Evolutionary conservation across 2,113 vertebrate species (phyloP).

Genomic region (Eclectus roratus): DNA sequence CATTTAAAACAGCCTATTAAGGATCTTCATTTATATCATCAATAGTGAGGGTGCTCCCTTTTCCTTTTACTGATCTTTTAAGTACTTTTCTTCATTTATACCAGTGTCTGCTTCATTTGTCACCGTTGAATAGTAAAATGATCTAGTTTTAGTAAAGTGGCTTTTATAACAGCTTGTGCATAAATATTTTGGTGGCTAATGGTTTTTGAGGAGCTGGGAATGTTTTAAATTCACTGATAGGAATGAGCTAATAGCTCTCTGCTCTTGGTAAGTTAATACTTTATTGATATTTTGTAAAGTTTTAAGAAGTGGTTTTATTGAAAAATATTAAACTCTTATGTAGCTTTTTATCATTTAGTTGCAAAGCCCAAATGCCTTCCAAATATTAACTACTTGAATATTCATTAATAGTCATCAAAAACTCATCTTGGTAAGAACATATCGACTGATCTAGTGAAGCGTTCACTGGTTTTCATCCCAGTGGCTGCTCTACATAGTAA

Average conservation of each 20-base stretch:
- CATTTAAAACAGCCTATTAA: constrained; percentile 30
- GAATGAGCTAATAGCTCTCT: background rate
- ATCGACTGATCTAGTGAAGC: background rate
- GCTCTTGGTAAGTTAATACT: background rate
- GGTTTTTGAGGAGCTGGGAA: background rate
- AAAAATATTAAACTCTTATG: background rate
- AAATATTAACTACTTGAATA: background rate
- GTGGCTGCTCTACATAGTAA: background rate
- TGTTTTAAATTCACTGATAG: constrained; percentile 5
- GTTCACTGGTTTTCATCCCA: background rate
- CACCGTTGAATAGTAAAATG: background rate
- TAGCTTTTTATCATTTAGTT: background rate
- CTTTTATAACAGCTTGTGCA: background rate
- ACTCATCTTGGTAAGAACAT: background rate
- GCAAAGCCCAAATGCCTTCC: background rate
- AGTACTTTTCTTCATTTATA: constrained; percentile 34
- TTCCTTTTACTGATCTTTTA: background rate
- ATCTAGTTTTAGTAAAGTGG: background rate
- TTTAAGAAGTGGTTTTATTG: background rate
- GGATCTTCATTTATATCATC: background rate
- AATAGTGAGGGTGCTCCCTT: background rate
- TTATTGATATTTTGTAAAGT: constrained; percentile 10
- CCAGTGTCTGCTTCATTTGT: background rate
- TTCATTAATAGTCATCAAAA: background rate
- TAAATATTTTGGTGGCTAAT: constrained; percentile 45